Evolutionary conservation across 2,113 vertebrate species (phyloP).

Genomic region (Brienomyrus longianalis): DNA sequence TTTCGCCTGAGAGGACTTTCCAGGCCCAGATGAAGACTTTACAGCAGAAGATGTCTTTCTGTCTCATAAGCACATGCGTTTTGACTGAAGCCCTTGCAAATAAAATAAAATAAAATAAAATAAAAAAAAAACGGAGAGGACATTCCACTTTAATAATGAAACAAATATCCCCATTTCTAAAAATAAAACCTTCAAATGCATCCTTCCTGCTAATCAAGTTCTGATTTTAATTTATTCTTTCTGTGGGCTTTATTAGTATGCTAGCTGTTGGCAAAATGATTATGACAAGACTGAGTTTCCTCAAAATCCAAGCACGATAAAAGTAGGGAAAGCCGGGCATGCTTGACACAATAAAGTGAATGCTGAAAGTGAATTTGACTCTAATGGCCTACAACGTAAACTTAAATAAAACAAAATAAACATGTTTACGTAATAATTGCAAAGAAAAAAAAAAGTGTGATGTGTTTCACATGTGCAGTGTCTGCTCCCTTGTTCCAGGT

Average conservation of each 20-base stretch:
- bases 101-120: neutral
- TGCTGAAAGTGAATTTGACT: conserved; percentile 22
- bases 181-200: conserved; percentile 37
- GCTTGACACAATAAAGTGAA: conserved; percentile 29
- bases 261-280: conserved; percentile 45
- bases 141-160: conserved; percentile 9
- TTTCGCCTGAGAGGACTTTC: neutral
- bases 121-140: neutral
- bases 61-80: neutral
- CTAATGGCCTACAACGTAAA: conserved; percentile 2
- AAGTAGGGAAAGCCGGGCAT: conserved; percentile 34
- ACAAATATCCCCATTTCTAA: conserved; percentile 31
- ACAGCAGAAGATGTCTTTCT: neutral
- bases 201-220: conserved; percentile 39
- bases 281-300: conserved; percentile 39
- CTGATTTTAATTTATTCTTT: conserved; percentile 44
- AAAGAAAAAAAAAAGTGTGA: neutral
- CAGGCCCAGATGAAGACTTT: neutral
- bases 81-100: neutral
- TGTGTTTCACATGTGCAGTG: neutral
- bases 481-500: neutral
- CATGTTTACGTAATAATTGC: neutral
- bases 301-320: conserved; percentile 17
- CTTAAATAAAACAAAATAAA: neutral
- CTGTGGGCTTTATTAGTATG: conserved; percentile 44